Conservation (phyloP, 2,888 invertebrate genomes). For the Eilema sororculum region DNA sequence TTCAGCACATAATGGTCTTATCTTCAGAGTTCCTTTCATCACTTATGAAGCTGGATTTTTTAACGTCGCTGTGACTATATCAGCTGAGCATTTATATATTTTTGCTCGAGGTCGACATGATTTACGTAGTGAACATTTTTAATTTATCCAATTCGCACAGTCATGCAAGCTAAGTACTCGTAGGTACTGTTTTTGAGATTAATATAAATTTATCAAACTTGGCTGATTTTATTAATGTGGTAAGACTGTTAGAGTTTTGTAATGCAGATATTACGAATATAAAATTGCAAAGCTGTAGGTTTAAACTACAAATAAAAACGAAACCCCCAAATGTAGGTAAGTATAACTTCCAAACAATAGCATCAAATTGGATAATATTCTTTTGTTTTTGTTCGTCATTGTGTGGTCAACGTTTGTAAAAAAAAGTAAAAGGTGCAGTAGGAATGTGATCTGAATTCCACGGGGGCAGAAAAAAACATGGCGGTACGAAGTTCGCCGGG, state of each 20-base stretch:
- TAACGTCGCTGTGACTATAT: neutral
- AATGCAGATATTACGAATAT: neutral
- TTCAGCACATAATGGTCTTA: neutral
- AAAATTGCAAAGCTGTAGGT: neutral
- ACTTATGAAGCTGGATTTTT: neutral
- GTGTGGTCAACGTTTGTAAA: no score
- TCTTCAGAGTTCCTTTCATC: neutral
- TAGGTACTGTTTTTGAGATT: neutral
- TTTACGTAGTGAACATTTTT: slow-evolving; percentile 2
- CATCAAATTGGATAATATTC: no score
- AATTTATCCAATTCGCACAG: neutral
- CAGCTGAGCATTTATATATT: neutral
- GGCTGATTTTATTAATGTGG: neutral
- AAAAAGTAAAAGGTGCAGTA: no score
- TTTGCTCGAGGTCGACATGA: neutral
- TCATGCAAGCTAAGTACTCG: neutral
- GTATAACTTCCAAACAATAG: no score
- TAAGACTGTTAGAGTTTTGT: neutral
- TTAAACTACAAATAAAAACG: no score
- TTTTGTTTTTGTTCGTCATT: no score
- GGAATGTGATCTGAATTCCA: no score
- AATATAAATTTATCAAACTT: neutral
- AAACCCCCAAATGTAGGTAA: no score
- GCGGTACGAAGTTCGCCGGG: no score
- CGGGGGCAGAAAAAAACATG: no score